Base-by-base conservation (phyloP, 2,888 invertebrate genomes). In the Metopia argyrocephala region DNA sequence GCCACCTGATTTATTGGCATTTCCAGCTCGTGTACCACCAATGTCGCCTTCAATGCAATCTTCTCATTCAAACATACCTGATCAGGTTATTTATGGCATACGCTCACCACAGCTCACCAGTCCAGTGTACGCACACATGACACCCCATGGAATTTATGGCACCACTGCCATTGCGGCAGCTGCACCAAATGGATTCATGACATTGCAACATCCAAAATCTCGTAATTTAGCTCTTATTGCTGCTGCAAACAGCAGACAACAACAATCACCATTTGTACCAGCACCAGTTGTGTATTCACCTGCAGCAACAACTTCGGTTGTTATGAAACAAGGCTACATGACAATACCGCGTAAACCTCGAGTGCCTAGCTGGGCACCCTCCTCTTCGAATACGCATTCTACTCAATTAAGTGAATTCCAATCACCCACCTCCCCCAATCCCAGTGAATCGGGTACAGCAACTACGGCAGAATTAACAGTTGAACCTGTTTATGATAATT, bases 401-500 rank as follows among this genome's bases (percentile, higher is more conserved):
- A 78, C 82, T 21, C 84, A 84, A 48, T 48, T 84, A n/a, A 84
- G 83, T 76, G 84, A 84, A 31, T 84, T 84, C 56, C 84, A 84
- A 66, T 84, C 84, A 64, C 86, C 91, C 82, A 87, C 90, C n/a
- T 90, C 90, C 46, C 88, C 89, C 18, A 89, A 87, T 84, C 89
- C 89, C 69, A 89, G 89, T 74, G 89, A 89, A 82, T 87, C 89
- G 91, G 93, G 83, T 85, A 89, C 88, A 1, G 87, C 89, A 3
- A 85, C 86, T 5, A 87, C 88, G 88, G 93, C 93, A 84, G 89
- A 89, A 48, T 91, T 93, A 28, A 92, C 93, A 74, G 95, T 95
- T 85, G 96, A 96, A 86, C 96, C 96, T 0, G 93, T 96, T 25
- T 97, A 97, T 88, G 97, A 97, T 87, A 96, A 96, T 88, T 91